phyloP scores from a whole-genome alignment of 35 echinoderm and acorn worm genomes.

The Acanthaster planci region DNA sequence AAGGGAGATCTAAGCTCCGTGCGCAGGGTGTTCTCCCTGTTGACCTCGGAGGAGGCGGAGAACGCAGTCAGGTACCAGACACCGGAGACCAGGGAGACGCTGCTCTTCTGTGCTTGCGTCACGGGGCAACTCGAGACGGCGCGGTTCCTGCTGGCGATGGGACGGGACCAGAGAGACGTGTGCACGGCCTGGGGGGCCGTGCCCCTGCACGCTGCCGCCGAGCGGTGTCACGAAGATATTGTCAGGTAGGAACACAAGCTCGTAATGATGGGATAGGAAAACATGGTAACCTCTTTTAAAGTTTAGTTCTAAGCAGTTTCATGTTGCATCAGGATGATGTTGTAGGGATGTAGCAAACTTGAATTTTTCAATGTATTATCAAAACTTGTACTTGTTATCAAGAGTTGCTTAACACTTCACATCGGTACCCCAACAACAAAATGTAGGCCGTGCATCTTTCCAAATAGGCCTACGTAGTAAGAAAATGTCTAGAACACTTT shows the following conservation, averaged over 20 bases:
- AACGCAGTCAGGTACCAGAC: slow-evolving; percentile 31
- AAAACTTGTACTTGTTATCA: no score
- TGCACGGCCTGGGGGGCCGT: slow-evolving; percentile 61
- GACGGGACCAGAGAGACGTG: slow-evolving; percentile 33
- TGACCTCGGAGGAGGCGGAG: neutral
- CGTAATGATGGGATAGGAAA: no score
- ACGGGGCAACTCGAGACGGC: slow-evolving; percentile 42
- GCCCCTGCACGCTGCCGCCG: slow-evolving; percentile 61
- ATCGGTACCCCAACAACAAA: no score
- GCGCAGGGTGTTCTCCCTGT: neutral
- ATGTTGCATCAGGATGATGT: no score
- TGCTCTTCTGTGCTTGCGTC: slow-evolving; percentile 61
- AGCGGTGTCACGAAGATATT: slow-evolving; percentile 39
- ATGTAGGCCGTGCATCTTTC: no score
- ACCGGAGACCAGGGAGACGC: slow-evolving; percentile 37
- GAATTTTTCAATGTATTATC: no score
- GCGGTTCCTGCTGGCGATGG: slow-evolving; percentile 33
- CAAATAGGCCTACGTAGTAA: no score
- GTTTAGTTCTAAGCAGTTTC: no score
- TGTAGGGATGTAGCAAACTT: no score
- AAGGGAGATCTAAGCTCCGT: neutral
- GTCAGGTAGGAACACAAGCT: slow-evolving; percentile 4
- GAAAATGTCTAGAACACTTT: no score
- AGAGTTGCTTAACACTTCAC: no score
- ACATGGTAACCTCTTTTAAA: no score